Base-by-base conservation (phyloP, 1,140 invertebrate species). In the Ridgeia piscesae region DNA sequence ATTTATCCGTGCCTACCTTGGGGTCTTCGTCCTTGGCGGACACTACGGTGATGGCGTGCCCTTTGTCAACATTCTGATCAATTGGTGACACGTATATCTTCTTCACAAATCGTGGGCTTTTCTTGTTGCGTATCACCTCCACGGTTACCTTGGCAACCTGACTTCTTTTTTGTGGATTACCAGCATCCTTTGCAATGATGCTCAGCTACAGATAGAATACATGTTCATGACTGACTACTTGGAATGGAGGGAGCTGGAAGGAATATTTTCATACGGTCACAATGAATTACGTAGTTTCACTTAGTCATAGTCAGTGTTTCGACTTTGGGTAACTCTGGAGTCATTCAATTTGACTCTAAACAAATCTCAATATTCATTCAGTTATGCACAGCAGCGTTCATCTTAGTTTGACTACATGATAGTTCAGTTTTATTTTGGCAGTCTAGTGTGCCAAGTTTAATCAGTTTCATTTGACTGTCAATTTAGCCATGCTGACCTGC, bases 101-200 rank as follows among this genome's bases (percentile, higher is more conserved):
- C 34, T 93, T 93, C 34, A 27, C 89, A 92, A 95, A 95, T 50
- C 91, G 34, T 17, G 94, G 94, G 58, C 94, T 94, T 89, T 93
- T 94, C 34, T 91, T 91, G 92, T 95, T 94, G 17, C 94, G 93
- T 34, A 94, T 89, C 8, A 95, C 93, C 33, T 92, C 93, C 88
- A 95, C 93, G 14, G 91, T 92, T 6, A 94, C 94, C 89, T 93
- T 94, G 0, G 94, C 94, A 34, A 92, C 91, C 21, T 92, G 92
- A 91, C 92, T 92, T 31, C 34, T 33, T 17, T 4, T 4, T 33
- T 77, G 90, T n/a, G 91, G 89, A 33, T 92, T 92, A 2, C 92
- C 92, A 33, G 33, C n/a, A 34, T 92, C 92, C 33, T 21, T 27
- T 8, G 92, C 92, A 34, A 91, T 31, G 48, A 91, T 58, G 21